Evolutionary conservation across 2,797 vertebrate species (phyloP).

Genomic region (Peromyscus eremicus): DNA sequence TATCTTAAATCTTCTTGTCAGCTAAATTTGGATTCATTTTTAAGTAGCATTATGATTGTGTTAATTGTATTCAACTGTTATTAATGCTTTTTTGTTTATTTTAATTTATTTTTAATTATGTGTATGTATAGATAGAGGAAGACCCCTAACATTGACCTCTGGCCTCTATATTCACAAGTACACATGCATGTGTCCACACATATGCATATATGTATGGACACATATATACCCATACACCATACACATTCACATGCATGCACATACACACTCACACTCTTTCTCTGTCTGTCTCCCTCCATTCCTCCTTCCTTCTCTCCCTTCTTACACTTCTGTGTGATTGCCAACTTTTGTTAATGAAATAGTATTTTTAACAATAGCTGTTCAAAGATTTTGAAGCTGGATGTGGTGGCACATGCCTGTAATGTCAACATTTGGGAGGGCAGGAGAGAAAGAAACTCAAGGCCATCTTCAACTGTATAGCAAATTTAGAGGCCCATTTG

Average conservation of each 20-base stretch:
- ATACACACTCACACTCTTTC: too few species aligned
- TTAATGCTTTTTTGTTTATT: slow-evolving; percentile 50
- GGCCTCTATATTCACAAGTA: not conserved
- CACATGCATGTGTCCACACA: too few species aligned
- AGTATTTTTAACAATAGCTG: not conserved
- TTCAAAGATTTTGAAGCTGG: not conserved
- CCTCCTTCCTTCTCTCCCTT: not conserved
- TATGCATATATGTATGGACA: too few species aligned
- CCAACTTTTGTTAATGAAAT: not conserved
- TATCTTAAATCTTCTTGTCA: slow-evolving; percentile 49
- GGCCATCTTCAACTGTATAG: not conserved
- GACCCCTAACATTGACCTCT: not conserved
- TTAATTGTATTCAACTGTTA: not conserved
- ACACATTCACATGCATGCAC: not conserved
- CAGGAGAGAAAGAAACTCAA: not conserved
- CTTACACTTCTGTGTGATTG: not conserved
- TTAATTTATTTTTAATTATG: not conserved
- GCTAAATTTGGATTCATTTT: slow-evolving; percentile 38
- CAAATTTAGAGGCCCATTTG: not conserved
- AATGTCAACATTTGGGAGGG: not conserved
- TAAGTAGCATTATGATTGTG: slow-evolving; percentile 58
- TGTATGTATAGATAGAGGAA: not conserved
- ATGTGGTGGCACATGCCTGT: too few species aligned
- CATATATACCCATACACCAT: too few species aligned
- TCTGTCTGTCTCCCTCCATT: not conserved